phyloP scores from a whole-genome alignment of 2,797 vertebrate species.

The Eulemur coronatus region DNA sequence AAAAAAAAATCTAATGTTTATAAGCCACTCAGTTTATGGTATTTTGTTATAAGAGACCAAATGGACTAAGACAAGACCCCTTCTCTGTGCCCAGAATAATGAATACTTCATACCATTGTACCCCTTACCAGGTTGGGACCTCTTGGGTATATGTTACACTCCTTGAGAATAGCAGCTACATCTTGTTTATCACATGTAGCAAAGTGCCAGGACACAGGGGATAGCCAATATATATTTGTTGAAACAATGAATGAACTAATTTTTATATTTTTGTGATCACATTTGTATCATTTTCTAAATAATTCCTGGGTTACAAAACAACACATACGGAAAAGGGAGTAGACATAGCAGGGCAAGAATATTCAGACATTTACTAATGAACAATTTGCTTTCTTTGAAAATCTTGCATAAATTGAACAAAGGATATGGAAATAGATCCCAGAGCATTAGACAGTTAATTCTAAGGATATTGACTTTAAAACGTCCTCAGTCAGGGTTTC shows the following conservation, averaged over 20 bases:
- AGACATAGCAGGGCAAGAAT: not conserved
- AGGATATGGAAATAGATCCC: not conserved
- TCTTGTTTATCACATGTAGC: not conserved
- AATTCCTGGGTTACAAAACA: not conserved
- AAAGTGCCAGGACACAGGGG: not conserved
- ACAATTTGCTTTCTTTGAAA: not conserved
- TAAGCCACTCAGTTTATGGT: not conserved
- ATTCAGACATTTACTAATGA: not conserved
- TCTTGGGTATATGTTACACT: not conserved
- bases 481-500: conserved; percentile 30
- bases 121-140: not conserved
- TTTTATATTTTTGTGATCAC: not conserved
- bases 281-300: not conserved
- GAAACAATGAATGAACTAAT: not conserved
- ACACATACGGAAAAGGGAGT: not conserved
- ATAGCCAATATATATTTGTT: not conserved
- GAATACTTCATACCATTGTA: not conserved
- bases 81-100: not conserved
- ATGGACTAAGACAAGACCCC: not conserved
- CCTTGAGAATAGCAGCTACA: not conserved
- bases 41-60: not conserved
- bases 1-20: not conserved
- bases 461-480: conserved; percentile 14
- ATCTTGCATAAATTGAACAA: not conserved
- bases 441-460: conserved; percentile 33